Evolutionary conservation across 2,113 vertebrate species (phyloP).

Genomic region (Upupa epops): DNA sequence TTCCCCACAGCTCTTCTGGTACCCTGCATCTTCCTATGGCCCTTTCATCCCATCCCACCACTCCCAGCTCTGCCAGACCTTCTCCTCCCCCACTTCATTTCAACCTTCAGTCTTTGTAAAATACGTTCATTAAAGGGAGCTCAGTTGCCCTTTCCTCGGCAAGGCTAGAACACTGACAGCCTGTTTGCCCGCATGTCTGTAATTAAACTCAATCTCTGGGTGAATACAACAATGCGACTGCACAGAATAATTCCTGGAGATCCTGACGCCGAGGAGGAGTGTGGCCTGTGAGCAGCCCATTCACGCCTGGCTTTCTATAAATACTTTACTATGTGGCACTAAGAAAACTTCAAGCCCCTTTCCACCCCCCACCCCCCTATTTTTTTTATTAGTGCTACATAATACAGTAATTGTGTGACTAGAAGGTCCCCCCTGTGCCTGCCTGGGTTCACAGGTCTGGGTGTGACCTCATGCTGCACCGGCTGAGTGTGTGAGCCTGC

Average conservation of each 20-base stretch:
- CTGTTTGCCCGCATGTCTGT: slow-evolving; percentile 59
- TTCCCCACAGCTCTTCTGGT: fast-evolving
- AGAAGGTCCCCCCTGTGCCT: slow-evolving; percentile 71
- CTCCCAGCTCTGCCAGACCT: background rate
- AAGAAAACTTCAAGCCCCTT: slow-evolving; percentile 79
- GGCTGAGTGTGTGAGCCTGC: background rate
- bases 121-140: slow-evolving; percentile 49
- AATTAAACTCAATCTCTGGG: slow-evolving; percentile 65
- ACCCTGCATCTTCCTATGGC: background rate
- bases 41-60: background rate
- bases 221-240: slow-evolving; percentile 74
- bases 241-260: slow-evolving; percentile 73
- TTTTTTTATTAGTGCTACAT: slow-evolving; percentile 80
- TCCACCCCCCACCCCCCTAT: background rate
- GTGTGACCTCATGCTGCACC: slow-evolving; percentile 67
- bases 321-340: slow-evolving; percentile 84
- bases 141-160: slow-evolving; percentile 51
- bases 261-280: slow-evolving; percentile 73
- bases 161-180: slow-evolving; percentile 69
- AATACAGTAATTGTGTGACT: slow-evolving; percentile 79
- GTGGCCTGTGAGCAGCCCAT: slow-evolving; percentile 65
- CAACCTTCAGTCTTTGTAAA: slow-evolving; percentile 42
- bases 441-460: slow-evolving; percentile 65
- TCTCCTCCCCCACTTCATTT: background rate
- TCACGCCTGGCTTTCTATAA: slow-evolving; percentile 79